Evolutionary conservation across 2,888 invertebrate genomes (phyloP), one percentile per base, ranked within the genome.

Genomic region (Diarsia rubi): DNA sequence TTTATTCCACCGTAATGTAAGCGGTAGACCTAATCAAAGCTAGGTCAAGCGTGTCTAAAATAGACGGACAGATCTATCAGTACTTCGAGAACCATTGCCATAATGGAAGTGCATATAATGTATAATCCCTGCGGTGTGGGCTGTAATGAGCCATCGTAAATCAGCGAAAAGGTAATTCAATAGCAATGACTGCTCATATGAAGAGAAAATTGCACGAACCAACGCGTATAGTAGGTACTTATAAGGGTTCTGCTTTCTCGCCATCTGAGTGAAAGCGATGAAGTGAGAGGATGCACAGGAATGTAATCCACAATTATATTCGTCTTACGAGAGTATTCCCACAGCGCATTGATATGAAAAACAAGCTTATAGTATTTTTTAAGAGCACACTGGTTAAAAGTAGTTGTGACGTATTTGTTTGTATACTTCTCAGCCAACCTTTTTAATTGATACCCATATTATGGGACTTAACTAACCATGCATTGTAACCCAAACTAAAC

Each of bases 211-310:
- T 75, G 64, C 77, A 73, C 66, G 67, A 80, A 62, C 47, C 44
- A 24, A 37, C 31, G n/a, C 12, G 42, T 65, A 66, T 72, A 75
- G 75, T n/a, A n/a, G n/a, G n/a, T 79, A 73, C 82, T 83, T 85
- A 84, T 82, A 88, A 84, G 83, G 86, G 85, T 65, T 86, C 82
- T 76, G 79, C 85, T 88, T 88, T 89, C 90, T 72, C 86, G 84
- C 59, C 60, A 85, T 87, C 73, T 68, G 69, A 87, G 90, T 85
- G 91, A 92, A 92, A 92, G 90, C 85, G 75, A 60, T 47, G 69
- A 82, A 70, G 54, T 59, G 77, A 73, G 85, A 89, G 86, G 88
- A 91, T 88, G 88, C 73, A 80, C 86, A 87, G 82, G 88, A 90
- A 91, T 90, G 86, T 82, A 84, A 87, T 85, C 78, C 78, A 79